Conservation (phyloP, 2,113 vertebrate species). For the Thamnophis sirtalis region DNA sequence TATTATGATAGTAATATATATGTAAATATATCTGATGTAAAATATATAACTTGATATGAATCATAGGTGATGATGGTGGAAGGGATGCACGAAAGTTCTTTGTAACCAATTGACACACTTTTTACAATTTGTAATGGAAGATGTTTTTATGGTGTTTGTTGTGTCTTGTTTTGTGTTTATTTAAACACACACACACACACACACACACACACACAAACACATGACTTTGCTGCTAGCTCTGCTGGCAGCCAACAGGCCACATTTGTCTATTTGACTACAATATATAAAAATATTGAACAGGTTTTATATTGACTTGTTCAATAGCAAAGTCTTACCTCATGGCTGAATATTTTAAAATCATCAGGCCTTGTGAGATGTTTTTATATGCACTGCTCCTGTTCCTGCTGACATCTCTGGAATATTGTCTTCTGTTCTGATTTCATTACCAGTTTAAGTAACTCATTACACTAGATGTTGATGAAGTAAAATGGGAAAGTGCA, state of each 20-base stretch:
- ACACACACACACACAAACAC: no score
- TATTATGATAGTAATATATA: no score
- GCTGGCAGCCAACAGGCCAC: background rate
- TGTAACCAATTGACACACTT: no score
- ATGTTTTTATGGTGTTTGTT: no score
- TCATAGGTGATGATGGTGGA: no score
- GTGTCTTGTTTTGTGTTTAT: no score
- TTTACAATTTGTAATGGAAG: no score
- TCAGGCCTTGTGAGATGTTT: background rate
- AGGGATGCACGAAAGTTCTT: no score
- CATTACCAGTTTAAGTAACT: background rate
- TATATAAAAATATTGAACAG: background rate
- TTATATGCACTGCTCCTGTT: background rate
- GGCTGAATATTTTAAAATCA: background rate
- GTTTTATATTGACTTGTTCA: background rate
- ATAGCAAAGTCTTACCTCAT: background rate
- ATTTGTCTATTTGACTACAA: background rate
- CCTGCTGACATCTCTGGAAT: background rate
- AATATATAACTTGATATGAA: no score
- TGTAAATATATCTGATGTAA: no score
- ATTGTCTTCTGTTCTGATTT: background rate
- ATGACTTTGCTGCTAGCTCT: no score
- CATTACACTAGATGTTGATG: background rate
- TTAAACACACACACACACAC: no score
- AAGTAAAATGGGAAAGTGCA: background rate